These are phyloP conservation scores for Hoplodrina ambigua DNA, from an alignment of 2,888 invertebrate genomes.

Conservation along the genomic window DNA sequence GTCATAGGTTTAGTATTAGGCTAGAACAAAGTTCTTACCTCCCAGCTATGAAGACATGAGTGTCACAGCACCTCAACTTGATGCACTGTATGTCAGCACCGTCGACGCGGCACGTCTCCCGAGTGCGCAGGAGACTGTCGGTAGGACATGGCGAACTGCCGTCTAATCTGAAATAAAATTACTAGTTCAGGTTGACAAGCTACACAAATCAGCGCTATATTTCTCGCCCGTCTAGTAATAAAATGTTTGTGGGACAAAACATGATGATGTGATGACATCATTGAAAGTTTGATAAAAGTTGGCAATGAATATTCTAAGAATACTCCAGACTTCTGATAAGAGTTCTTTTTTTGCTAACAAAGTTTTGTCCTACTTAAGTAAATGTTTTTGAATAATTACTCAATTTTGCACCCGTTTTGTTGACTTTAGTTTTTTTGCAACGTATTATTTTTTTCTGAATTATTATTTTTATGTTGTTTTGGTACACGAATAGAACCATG, in stretches of 20 bases:
- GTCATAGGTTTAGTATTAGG: too few species aligned
- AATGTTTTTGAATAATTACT: neutral
- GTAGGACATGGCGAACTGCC: constrained; percentile 89
- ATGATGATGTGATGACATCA: constrained; percentile 36
- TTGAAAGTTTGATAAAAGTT: constrained; percentile 16
- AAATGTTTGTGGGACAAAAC: neutral
- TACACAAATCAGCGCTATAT: neutral
- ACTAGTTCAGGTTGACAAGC: neutral
- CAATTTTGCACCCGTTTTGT: too few species aligned
- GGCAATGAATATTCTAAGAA: constrained; percentile 21
- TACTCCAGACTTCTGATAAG: constrained; percentile 20
- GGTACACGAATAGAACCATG: neutral
- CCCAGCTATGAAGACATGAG: constrained; percentile 91
- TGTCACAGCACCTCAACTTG: constrained; percentile 91
- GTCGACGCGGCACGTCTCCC: constrained; percentile 91
- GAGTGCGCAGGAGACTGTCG: constrained; percentile 90
- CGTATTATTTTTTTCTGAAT: neutral
- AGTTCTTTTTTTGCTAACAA: neutral
- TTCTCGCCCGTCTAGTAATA: too few species aligned
- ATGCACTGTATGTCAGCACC: constrained; percentile 92
- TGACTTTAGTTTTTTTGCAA: neutral
- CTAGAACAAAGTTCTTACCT: constrained; percentile 79
- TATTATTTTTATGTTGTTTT: neutral
- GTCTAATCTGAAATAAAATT: constrained; percentile 74
- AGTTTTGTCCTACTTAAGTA: neutral